Conservation (phyloP, 2,113 vertebrate species). For the Ardeotis arabs region DNA sequence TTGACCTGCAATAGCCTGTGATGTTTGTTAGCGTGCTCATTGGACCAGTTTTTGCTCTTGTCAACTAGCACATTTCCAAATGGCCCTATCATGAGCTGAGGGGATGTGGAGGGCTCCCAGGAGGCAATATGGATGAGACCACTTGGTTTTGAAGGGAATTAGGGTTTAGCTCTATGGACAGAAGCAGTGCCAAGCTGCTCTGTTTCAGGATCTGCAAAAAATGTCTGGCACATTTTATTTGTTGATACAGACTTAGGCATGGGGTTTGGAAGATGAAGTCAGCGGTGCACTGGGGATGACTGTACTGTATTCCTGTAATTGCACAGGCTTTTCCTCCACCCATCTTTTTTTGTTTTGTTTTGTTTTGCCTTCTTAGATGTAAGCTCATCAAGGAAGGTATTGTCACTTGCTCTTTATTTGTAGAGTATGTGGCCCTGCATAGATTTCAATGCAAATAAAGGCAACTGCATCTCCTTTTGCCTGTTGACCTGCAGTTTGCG, state of each 20-base stretch:
- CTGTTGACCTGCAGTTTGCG: not conserved
- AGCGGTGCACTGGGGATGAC: not conserved
- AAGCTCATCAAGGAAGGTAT: not conserved
- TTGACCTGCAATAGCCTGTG: not conserved
- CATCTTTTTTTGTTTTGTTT: not conserved
- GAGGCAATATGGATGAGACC: not conserved
- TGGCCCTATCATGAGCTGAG: not conserved
- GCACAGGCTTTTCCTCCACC: not conserved
- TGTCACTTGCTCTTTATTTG: conserved; percentile 23
- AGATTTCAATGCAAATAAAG: conserved; percentile 8
- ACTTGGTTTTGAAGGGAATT: not conserved
- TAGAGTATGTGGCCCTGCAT: not conserved
- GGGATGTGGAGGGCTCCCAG: not conserved
- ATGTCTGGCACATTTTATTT: not conserved
- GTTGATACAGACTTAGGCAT: not conserved
- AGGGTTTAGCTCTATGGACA: not conserved
- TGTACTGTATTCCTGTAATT: not conserved
- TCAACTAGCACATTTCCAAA: not conserved
- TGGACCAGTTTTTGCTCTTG: not conserved
- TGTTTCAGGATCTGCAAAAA: not conserved
- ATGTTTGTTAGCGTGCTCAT: not conserved
- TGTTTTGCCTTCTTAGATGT: not conserved
- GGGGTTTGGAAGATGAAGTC: not conserved
- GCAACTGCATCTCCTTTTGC: not conserved
- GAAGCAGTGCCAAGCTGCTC: not conserved